Percentiles rank a stretch among this genome's conserved stretches.
Evolutionary conservation across 2,113 vertebrate species (phyloP).

Genomic region (Glareola pratincola): DNA sequence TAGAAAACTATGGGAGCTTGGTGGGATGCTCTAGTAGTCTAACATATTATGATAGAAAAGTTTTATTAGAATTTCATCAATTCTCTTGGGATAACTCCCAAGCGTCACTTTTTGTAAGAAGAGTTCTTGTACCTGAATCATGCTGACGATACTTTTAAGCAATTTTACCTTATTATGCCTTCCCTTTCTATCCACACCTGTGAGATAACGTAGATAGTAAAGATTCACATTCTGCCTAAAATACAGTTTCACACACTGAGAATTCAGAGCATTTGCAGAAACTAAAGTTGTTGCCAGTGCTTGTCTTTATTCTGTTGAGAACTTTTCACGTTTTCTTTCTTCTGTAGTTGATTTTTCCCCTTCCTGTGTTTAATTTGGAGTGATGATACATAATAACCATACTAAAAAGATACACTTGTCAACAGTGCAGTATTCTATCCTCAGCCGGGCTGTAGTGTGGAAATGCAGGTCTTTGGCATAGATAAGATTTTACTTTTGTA

Average conservation of each 20-base stretch:
- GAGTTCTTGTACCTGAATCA: not conserved
- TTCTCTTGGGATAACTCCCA: not conserved
- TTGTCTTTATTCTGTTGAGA: not conserved
- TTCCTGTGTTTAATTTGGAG: not conserved
- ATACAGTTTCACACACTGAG: not conserved
- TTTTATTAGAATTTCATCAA: not conserved
- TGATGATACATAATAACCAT: not conserved
- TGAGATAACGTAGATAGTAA: not conserved
- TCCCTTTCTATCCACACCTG: not conserved
- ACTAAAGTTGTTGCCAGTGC: not conserved
- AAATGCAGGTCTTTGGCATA: not conserved
- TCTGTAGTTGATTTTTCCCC: not conserved
- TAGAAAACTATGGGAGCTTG: not conserved
- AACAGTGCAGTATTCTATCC: not conserved
- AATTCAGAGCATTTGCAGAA: conserved; percentile 40
- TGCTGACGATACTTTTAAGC: not conserved
- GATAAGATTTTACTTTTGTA: conserved; percentile 54
- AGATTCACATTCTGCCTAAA: not conserved
- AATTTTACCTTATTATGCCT: not conserved
- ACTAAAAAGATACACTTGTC: not conserved
- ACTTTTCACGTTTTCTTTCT: not conserved
- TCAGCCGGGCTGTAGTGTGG: not conserved
- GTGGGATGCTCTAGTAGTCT: not conserved
- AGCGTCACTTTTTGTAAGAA: not conserved
- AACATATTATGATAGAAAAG: not conserved